phyloP scores from a whole-genome alignment of 2,113 vertebrate species.

The Dipodomys ordii region DNA sequence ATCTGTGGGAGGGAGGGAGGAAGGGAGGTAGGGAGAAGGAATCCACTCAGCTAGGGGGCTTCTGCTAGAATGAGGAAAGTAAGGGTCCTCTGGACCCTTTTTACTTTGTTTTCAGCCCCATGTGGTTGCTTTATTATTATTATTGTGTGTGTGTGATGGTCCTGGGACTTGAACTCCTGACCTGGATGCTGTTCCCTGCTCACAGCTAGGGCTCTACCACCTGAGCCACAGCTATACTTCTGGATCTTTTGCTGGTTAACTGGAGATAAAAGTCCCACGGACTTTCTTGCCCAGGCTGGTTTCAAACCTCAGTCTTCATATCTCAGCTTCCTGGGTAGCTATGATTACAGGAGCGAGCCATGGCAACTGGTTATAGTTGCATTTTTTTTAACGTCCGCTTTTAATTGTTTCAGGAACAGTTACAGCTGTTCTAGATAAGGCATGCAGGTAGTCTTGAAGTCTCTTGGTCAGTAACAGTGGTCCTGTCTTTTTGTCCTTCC shows the following conservation, averaged over 20 bases:
- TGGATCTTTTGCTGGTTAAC: no score
- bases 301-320: no score
- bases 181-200: no score
- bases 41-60: not conserved
- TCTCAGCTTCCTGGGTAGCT: no score
- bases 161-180: no score
- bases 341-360: no score
- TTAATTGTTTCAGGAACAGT: slow-evolving; percentile 11
- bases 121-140: not conserved
- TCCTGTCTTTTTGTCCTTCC: not conserved
- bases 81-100: not conserved
- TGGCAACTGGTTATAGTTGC: no score
- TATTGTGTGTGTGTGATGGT: not conserved
- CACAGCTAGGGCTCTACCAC: no score
- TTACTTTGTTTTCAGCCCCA: not conserved
- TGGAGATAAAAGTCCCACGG: no score
- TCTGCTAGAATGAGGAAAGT: not conserved
- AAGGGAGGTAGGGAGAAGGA: not conserved
- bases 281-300: no score
- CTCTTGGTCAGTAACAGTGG: not conserved
- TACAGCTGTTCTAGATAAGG: not conserved
- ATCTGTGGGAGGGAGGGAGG: not conserved
- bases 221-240: no score
- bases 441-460: not conserved
- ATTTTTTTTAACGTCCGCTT: no score